Percentiles rank a stretch among this genome's conserved stretches.
Evolutionary conservation across 2,888 invertebrate species (phyloP).

Genomic region (Lycaena phlaeas): DNA sequence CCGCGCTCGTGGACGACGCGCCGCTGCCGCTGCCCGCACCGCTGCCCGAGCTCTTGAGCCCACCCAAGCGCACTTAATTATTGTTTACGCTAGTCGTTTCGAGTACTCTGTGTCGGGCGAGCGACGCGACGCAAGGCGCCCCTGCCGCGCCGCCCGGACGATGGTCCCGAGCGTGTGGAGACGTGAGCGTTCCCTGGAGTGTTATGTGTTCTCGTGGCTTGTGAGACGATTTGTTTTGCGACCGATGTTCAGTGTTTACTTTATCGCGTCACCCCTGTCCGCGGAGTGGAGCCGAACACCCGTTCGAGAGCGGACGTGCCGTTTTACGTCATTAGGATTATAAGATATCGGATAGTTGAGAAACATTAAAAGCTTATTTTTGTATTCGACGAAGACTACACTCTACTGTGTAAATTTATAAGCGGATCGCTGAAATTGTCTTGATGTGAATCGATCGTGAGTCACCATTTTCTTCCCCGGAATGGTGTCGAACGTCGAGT

Average conservation of each 20-base stretch:
- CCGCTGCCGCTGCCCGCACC: constrained; percentile 67
- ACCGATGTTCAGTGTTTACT: constrained; percentile 42
- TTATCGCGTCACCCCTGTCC: constrained; percentile 43
- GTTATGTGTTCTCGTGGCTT: constrained; percentile 66
- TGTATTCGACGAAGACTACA: constrained; percentile 66
- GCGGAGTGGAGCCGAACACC: constrained; percentile 41
- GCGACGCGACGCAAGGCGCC: constrained; percentile 38
- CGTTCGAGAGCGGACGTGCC: constrained; percentile 53
- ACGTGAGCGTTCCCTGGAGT: constrained; percentile 55
- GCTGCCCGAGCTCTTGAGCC: constrained; percentile 68
- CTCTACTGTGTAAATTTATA: constrained; percentile 61
- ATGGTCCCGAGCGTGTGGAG: constrained; percentile 47
- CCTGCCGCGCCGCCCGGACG: too few species aligned
- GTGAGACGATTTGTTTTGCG: constrained; percentile 65
- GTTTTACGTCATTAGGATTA: constrained; percentile 60
- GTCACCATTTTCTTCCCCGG: constrained; percentile 65
- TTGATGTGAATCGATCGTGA: constrained; percentile 34
- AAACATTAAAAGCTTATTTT: constrained; percentile 72
- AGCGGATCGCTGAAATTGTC: constrained; percentile 20
- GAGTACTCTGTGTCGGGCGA: constrained; percentile 42
- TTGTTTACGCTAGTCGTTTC: constrained; percentile 57
- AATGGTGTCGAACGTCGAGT: constrained; percentile 32
- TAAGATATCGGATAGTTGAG: constrained; percentile 65
- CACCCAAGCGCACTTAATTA: constrained; percentile 63
- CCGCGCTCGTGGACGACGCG: constrained; percentile 63